A percentile compares a stretch with the other conserved stretches of the same genome.
Evolutionary conservation across 1,140 invertebrate genomes (phyloP).

Genomic region (Drosophila bipectinata): DNA sequence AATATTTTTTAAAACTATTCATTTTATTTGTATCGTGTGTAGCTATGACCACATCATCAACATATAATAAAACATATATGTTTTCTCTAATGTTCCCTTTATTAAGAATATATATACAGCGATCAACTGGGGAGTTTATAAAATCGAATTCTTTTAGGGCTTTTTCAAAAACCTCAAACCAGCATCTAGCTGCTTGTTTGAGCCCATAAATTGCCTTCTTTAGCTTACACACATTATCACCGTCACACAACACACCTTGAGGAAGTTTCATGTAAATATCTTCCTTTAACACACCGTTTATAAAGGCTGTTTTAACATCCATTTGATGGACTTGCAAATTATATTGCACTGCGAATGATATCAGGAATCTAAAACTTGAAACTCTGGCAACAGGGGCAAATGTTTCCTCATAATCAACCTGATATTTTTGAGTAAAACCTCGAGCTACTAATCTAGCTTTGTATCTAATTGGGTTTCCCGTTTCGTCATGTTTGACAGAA

Average conservation of each 20-base stretch:
- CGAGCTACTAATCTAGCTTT: conserved; percentile 84
- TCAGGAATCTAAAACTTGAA: conserved; percentile 21
- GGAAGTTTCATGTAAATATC: conserved; percentile 81
- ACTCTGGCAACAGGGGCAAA: conserved; percentile 29
- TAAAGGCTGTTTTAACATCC: conserved; percentile 81
- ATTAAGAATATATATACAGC: conserved; percentile 10
- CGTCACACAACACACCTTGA: conserved; percentile 64
- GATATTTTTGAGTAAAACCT: conserved; percentile 80
- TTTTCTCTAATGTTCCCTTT: conserved; percentile 4
- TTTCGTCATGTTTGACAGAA: conserved; percentile 22
- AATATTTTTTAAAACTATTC: neutral
- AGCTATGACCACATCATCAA: conserved; percentile 1
- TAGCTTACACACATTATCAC: conserved; percentile 66
- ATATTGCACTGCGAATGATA: conserved; percentile 43
- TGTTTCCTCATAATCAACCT: conserved; percentile 77
- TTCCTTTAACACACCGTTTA: conserved; percentile 83
- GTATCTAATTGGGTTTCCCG: conserved; percentile 35
- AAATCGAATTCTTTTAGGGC: conserved; percentile 12
- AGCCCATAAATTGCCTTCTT: conserved; percentile 83
- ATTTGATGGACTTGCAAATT: conserved; percentile 72
- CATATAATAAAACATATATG: conserved; percentile 1
- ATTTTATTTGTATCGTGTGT: neutral
- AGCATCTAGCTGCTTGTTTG: conserved; percentile 80
- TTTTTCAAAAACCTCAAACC: conserved; percentile 31
- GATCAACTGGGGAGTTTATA: conserved; percentile 8